These are phyloP conservation scores for Carpatolechia fugitivella DNA, from an alignment of 2,888 invertebrate species.

Conservation along the genomic window DNA sequence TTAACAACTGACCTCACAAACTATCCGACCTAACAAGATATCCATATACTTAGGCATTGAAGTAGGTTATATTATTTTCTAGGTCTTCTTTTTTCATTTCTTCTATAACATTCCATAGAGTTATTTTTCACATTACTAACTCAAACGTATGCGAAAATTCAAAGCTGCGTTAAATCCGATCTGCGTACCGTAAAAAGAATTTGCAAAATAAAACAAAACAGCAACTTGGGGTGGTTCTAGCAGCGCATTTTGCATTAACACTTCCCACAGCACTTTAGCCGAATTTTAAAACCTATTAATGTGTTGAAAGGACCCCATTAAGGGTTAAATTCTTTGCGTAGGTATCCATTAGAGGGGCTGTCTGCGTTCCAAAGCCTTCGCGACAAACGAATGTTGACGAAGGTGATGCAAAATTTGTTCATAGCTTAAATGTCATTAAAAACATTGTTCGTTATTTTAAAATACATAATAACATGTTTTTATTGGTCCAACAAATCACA, in stretches of 20 bases:
- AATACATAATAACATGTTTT: too few species aligned
- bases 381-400: constrained; percentile 8
- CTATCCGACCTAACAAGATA: too few species aligned
- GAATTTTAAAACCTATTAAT: constrained; percentile 46
- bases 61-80: too few species aligned
- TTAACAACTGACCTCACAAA: too few species aligned
- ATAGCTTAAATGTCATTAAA: too few species aligned
- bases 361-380: constrained; percentile 1
- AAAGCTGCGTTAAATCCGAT: background rate
- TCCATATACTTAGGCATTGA: too few species aligned
- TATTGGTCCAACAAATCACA: too few species aligned
- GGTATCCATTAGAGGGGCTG: constrained; percentile 13
- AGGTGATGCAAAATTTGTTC: constrained; percentile 1
- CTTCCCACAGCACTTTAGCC: constrained; percentile 32
- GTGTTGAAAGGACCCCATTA: constrained; percentile 63
- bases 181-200: background rate
- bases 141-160: background rate
- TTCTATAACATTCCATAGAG: too few species aligned
- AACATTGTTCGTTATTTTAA: background rate
- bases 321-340: constrained; percentile 47
- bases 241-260: constrained; percentile 28
- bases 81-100: too few species aligned
- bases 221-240: background rate
- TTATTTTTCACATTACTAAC: too few species aligned
- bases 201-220: background rate